Conservation (phyloP, 2,888 invertebrate species). For the Celastrina argiolus region DNA sequence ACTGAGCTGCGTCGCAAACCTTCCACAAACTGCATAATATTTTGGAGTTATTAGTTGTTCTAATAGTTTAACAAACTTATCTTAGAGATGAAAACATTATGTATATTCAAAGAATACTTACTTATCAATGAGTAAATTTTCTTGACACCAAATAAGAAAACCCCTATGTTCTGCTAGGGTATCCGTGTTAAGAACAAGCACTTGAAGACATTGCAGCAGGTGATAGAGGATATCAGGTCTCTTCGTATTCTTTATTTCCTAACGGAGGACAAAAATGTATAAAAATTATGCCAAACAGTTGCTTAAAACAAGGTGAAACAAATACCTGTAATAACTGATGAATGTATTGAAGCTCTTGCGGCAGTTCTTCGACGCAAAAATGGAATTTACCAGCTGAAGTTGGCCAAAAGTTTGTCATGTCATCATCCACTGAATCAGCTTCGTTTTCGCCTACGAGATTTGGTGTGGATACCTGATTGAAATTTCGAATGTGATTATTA, state of each 20-base stretch:
- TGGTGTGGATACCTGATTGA: slow-evolving; percentile 83
- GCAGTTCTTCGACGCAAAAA: slow-evolving; percentile 92
- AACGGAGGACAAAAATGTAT: slow-evolving; percentile 25
- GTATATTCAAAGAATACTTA: slow-evolving; percentile 48
- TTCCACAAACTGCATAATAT: slow-evolving; percentile 87
- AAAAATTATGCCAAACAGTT: neutral
- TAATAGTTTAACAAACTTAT: neutral
- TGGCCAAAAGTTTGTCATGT: slow-evolving; percentile 92
- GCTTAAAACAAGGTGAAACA: neutral
- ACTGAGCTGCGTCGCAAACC: slow-evolving; percentile 92
- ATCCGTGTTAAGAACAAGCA: slow-evolving; percentile 94
- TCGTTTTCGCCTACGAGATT: slow-evolving; percentile 87
- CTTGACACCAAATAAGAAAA: slow-evolving; percentile 97
- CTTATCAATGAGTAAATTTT: slow-evolving; percentile 95
- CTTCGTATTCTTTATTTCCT: slow-evolving; percentile 88
- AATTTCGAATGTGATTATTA: slow-evolving; percentile 34
- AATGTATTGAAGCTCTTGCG: slow-evolving; percentile 94
- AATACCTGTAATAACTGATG: slow-evolving; percentile 90
- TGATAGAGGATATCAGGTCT: slow-evolving; percentile 96
- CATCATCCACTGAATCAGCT: slow-evolving; percentile 83
- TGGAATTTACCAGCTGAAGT: slow-evolving; percentile 95
- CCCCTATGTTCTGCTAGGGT: slow-evolving; percentile 93
- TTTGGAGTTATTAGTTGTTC: neutral
- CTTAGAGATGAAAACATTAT: neutral
- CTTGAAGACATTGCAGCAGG: slow-evolving; percentile 93